Evolutionary conservation across 2,888 invertebrate genomes (phyloP), one percentile per base, ranked within the genome.

Genomic region (Athalia rosae): DNA sequence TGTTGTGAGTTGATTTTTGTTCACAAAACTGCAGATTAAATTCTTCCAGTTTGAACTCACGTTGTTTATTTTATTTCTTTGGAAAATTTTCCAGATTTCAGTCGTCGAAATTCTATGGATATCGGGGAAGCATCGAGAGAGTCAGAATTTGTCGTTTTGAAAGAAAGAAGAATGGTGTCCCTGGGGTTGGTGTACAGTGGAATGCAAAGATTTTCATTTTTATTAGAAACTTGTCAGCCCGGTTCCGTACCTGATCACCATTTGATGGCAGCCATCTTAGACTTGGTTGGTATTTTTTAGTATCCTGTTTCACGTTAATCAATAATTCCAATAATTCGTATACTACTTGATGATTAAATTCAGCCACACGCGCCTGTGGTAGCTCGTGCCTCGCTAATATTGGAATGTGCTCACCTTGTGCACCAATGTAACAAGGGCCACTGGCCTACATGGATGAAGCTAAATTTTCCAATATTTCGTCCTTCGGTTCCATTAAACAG

Each of bases 371-470:
- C 99, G 0, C 98, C 99, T 0, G 95, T 99, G 0, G 95, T 99
- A 0, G 94, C 98, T 0, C 92, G 99, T 87, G 99, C 99, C 4
- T 95, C 97, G 0, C 93, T 99, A 76, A 91, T 99, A 6, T 90
- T 99, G 79, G 99, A 99, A 90, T 99, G 99, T 89, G 96, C 98
- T 0, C 95, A 98, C 89, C 96, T 99, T 84, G 99, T 99, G 2
- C 98, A 99, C 87, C 94, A 97, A 82, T 99, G 99, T 90, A 99
- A 99, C 90, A 97, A 97, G 87, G 99, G 99, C 0, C 97, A 98
- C 84, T 99, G 99, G 99, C 99, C 99, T 0, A 94, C 95, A 77
- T 99, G 99, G 99, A 96, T 99, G 93, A 98, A 98, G 90, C 93
- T 97, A 7, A 96, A 95, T 86, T 92, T 94, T 80, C 94, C 95